These are phyloP conservation scores for Hippolais icterina DNA, from an alignment of 2,113 vertebrate genomes.

Conservation along the genomic window DNA sequence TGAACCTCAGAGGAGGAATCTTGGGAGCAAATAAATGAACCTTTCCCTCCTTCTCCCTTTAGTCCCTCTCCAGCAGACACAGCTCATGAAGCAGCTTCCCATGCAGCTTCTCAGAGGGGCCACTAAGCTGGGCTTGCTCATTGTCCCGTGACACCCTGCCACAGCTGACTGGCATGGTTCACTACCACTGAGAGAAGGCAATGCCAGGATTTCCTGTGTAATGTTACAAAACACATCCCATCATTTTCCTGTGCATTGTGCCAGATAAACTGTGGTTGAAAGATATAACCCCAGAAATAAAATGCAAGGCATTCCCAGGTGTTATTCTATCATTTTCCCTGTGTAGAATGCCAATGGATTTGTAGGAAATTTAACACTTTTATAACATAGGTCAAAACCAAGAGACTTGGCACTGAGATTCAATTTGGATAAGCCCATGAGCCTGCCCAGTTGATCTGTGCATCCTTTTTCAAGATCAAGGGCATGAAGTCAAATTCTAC, in stretches of 20 bases:
- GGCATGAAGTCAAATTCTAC: background rate
- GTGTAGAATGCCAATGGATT: background rate
- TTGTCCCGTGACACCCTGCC: fast-evolving
- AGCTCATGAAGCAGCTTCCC: background rate
- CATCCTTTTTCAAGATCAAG: background rate
- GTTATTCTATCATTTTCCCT: background rate
- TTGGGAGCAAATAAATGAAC: background rate
- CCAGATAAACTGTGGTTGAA: background rate
- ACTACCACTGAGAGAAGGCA: background rate
- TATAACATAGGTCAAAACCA: background rate
- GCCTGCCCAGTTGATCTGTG: background rate
- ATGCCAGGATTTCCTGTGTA: background rate
- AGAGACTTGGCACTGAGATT: background rate
- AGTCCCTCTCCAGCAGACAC: background rate
- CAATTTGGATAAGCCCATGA: slow-evolving; percentile 1
- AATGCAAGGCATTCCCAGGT: background rate
- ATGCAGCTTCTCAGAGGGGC: background rate
- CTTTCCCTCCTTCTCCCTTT: background rate
- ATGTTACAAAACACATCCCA: background rate
- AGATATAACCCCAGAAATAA: background rate
- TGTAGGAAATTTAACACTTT: background rate
- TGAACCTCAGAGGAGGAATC: background rate
- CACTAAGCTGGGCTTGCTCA: background rate
- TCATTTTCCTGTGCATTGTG: background rate
- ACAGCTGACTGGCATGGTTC: background rate